phyloP scores from a whole-genome alignment of 2,113 vertebrate species.

The Corydoras sp. region DNA sequence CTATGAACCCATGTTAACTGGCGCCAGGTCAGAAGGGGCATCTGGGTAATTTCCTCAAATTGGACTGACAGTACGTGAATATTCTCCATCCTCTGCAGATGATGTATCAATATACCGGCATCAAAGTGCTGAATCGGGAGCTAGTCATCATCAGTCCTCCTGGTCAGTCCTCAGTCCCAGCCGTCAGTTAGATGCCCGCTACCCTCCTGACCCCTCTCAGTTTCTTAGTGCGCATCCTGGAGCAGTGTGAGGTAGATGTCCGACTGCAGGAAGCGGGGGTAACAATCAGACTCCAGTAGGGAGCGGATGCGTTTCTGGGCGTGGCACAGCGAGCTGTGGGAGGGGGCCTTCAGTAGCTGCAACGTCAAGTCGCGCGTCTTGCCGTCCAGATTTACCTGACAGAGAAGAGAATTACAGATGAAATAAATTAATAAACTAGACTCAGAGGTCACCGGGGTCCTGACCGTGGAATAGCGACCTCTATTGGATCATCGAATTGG shows the following conservation, averaged over 20 bases:
- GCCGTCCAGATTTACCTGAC: constrained; percentile 71
- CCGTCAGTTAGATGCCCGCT: not conserved
- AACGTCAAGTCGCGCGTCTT: constrained; percentile 65
- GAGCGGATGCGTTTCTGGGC: constrained; percentile 70
- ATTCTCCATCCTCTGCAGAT: too few relatives aligned
- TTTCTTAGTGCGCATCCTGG: constrained; percentile 42
- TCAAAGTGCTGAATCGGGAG: too few relatives aligned
- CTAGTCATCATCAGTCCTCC: not conserved
- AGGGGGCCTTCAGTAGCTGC: constrained; percentile 64
- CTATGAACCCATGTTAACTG: too few relatives aligned
- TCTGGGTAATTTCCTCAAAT: too few relatives aligned
- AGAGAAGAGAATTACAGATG: not conserved
- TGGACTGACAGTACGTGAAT: too few relatives aligned
- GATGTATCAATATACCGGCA: too few relatives aligned
- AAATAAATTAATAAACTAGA: too few relatives aligned
- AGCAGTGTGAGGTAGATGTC: constrained; percentile 59
- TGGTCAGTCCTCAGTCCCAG: not conserved
- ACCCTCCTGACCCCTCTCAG: not conserved
- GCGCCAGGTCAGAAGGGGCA: too few relatives aligned
- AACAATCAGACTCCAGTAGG: constrained; percentile 68
- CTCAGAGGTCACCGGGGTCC: too few relatives aligned
- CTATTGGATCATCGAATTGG: too few relatives aligned
- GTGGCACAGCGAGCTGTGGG: constrained; percentile 53
- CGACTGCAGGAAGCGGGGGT: constrained; percentile 71
- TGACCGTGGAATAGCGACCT: too few relatives aligned